These are phyloP conservation scores for Sisor rabdophorus DNA, from an alignment of 2,113 vertebrate species.

Conservation along the genomic window DNA sequence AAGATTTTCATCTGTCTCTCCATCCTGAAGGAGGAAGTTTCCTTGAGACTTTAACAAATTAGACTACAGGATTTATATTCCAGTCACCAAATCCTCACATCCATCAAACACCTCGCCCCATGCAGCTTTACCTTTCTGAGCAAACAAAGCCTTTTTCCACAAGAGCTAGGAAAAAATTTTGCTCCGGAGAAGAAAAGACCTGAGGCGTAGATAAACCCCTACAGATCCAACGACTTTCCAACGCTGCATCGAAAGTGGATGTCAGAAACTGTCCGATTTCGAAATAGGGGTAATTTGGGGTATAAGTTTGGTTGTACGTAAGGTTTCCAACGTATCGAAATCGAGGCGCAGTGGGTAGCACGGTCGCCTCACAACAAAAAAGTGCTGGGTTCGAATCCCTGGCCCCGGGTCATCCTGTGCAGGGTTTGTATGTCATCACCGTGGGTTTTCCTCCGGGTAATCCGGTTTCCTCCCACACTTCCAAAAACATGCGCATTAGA, in stretches of 20 bases:
- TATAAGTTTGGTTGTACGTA: too few species aligned
- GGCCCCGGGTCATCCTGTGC: too few species aligned
- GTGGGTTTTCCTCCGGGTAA: too few species aligned
- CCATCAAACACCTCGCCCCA: slow-evolving; percentile 65
- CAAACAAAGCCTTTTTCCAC: slow-evolving; percentile 46
- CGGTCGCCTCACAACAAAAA: too few species aligned
- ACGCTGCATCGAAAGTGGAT: slow-evolving; percentile 47
- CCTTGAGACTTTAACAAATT: slow-evolving; percentile 59
- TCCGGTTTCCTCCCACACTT: too few species aligned
- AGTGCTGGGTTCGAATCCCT: too few species aligned
- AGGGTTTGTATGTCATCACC: too few species aligned
- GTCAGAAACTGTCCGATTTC: slow-evolving; percentile 29
- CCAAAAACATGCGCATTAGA: too few species aligned
- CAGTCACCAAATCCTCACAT: slow-evolving; percentile 55
- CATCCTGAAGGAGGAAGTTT: slow-evolving; percentile 57
- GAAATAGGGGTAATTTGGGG: slow-evolving; percentile 23
- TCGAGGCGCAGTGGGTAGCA: too few species aligned
- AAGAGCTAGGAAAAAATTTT: slow-evolving; percentile 54
- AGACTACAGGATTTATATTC: slow-evolving; percentile 63
- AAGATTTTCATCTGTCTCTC: slow-evolving; percentile 45
- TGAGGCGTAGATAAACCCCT: slow-evolving; percentile 57
- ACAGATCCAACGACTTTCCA: slow-evolving; percentile 56
- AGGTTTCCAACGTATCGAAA: too few species aligned
- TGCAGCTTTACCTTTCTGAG: slow-evolving; percentile 53
- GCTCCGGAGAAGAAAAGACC: slow-evolving; percentile 52